Conservation (phyloP, 2,797 vertebrate genomes). For the Salarias fasciatus region DNA sequence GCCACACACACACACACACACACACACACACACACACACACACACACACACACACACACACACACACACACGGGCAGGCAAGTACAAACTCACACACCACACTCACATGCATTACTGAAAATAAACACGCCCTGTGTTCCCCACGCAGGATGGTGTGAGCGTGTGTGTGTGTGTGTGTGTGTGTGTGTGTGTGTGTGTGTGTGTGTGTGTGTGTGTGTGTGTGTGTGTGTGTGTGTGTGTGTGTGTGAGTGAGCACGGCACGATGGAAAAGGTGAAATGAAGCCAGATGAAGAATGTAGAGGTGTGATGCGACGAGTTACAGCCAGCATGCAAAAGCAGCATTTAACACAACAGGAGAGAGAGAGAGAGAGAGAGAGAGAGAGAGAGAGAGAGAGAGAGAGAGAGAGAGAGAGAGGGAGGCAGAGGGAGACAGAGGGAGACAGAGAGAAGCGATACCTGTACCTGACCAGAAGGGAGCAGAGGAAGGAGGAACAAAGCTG, state of each 20-base stretch:
- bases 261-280: constrained; percentile 24
- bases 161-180: too few relatives aligned
- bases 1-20: constrained; percentile 36
- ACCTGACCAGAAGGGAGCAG: constrained; percentile 99
- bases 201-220: too few relatives aligned
- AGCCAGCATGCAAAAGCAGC: constrained; percentile 60
- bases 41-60: constrained; percentile 57
- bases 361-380: too few relatives aligned
- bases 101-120: constrained; percentile 40
- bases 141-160: too few relatives aligned
- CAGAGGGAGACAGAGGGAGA: constrained; percentile 28
- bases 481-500: constrained; percentile 98
- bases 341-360: constrained; percentile 33
- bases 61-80: neutral
- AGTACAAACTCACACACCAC: constrained; percentile 11
- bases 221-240: too few relatives aligned
- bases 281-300: constrained; percentile 20
- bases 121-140: constrained; percentile 24
- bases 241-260: too few relatives aligned
- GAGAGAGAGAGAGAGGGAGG: constrained; percentile 63
- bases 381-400: constrained; percentile 59
- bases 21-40: constrained; percentile 12
- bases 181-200: too few relatives aligned
- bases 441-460: constrained; percentile 82
- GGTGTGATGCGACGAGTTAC: constrained; percentile 33